These are phyloP conservation scores for Dryobates pubescens DNA, from an alignment of 2,797 vertebrate genomes.

Conservation along the genomic window DNA sequence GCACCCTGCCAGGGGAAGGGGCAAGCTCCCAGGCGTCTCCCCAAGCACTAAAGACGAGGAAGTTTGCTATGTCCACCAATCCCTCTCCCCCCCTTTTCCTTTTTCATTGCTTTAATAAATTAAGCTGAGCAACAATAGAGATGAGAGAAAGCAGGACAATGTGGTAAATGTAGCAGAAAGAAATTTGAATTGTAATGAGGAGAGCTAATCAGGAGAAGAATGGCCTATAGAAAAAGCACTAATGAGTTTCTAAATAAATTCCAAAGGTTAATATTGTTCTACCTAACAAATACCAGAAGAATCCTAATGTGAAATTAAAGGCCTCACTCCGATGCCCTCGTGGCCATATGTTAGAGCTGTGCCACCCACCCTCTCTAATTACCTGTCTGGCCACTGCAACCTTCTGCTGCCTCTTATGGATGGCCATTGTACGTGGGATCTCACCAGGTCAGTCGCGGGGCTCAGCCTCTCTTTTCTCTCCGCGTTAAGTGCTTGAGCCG, in stretches of 20 bases:
- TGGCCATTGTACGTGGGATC: not conserved
- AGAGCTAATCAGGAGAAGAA: constrained; percentile 75
- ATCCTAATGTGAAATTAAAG: constrained; percentile 59
- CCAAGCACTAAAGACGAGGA: not conserved
- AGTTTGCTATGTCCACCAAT: not conserved
- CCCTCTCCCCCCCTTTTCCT: not conserved
- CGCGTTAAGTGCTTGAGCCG: not conserved
- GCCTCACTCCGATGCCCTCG: not conserved
- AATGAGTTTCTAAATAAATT: constrained; percentile 78
- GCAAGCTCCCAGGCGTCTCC: not conserved
- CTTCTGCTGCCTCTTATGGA: not conserved
- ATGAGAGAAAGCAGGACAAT: constrained; percentile 73
- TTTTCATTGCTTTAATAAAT: constrained; percentile 56
- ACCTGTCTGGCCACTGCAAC: not conserved
- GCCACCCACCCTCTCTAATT: not conserved
- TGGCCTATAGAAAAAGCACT: constrained; percentile 69
- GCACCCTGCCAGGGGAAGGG: not conserved
- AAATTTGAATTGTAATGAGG: constrained; percentile 74
- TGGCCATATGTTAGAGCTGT: not conserved
- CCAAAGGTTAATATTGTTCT: constrained; percentile 74
- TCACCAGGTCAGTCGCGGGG: not conserved
- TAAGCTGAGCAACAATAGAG: constrained; percentile 63
- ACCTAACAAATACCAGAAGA: constrained; percentile 59
- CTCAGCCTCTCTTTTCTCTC: not conserved
- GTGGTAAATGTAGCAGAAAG: constrained; percentile 77